These are phyloP conservation scores for Erynnis tages DNA, from an alignment of 2,888 invertebrate species.

Conservation along the genomic window DNA sequence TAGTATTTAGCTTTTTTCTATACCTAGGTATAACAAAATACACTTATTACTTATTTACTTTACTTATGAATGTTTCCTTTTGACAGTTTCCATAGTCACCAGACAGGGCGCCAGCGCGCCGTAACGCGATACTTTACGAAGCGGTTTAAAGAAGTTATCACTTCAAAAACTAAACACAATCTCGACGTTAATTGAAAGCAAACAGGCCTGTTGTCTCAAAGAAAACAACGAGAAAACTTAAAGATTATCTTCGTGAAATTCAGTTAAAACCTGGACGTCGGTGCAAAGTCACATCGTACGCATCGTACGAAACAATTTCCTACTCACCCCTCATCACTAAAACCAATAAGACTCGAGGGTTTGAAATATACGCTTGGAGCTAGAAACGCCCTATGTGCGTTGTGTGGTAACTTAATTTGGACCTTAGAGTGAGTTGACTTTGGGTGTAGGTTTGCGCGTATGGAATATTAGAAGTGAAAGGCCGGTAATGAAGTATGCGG, in stretches of 20 bases:
- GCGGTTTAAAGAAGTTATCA: no score
- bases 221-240: neutral
- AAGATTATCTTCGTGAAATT: neutral
- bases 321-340: conserved; percentile 69
- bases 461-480: conserved; percentile 48
- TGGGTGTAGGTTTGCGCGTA: neutral
- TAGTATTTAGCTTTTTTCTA: no score
- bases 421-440: conserved; percentile 34
- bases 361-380: conserved; percentile 47
- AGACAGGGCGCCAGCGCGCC: no score
- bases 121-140: no score
- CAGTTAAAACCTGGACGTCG: conserved; percentile 39
- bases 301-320: conserved; percentile 39
- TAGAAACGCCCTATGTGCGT: conserved; percentile 61
- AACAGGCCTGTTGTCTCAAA: no score
- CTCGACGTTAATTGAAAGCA: no score
- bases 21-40: no score
- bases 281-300: conserved; percentile 61
- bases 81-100: no score
- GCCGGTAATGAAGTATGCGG: conserved; percentile 52
- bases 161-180: no score
- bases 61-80: neutral
- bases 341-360: conserved; percentile 78
- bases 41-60: no score
- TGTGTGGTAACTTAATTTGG: conserved; percentile 35